Conservation (phyloP, 2,113 vertebrate species). For the Pelusios castaneus region DNA sequence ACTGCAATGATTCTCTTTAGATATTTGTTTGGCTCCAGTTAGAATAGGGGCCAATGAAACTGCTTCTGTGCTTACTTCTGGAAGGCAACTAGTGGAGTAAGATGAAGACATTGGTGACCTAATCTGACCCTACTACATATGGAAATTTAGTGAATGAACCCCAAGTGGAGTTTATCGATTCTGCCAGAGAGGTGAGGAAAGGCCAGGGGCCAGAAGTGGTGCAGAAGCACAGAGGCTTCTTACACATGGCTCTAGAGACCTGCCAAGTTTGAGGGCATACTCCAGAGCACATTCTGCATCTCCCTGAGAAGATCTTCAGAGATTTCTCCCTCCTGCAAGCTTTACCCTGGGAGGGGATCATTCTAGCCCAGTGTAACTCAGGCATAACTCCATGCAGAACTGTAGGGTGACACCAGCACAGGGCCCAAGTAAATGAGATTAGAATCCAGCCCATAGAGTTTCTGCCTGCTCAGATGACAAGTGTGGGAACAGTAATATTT, state of each 20-base stretch:
- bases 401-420: neutral
- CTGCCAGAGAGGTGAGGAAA: neutral
- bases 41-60: neutral
- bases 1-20: neutral
- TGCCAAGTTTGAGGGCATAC: neutral
- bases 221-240: neutral
- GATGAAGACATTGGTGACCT: neutral
- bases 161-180: neutral
- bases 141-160: neutral
- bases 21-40: neutral
- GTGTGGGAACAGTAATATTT: neutral
- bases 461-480: neutral
- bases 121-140: neutral
- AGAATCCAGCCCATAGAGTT: neutral
- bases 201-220: neutral
- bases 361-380: neutral
- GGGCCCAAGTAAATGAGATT: neutral
- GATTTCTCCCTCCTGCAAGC: neutral
- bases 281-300: neutral
- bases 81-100: neutral
- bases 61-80: neutral
- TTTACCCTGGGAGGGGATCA: neutral
- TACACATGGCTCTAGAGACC: neutral
- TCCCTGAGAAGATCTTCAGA: neutral
- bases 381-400: neutral